Conservation (phyloP, 2,888 invertebrate genomes). For the Chrysomela aeneicollis region DNA sequence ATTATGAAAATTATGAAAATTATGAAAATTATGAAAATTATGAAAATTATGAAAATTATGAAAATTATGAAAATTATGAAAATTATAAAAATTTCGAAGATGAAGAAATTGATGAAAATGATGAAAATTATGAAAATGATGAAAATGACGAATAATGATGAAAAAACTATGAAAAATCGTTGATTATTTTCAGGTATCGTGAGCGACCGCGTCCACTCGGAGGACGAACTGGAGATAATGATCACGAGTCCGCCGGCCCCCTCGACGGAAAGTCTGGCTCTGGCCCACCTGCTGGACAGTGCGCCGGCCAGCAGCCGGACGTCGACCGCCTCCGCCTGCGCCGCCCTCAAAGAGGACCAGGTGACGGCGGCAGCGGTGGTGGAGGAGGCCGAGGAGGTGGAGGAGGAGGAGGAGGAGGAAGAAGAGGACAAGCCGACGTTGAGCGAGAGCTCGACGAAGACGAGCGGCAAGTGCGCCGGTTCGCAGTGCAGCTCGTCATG, state of each 20-base stretch:
- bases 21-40: too few species aligned
- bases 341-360: conserved; percentile 61
- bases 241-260: conserved; percentile 85
- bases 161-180: neutral
- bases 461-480: conserved; percentile 72
- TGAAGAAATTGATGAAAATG: too few species aligned
- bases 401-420: conserved; percentile 58
- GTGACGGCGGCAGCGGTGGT: conserved; percentile 32
- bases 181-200: conserved; percentile 76
- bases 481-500: conserved; percentile 88
- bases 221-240: conserved; percentile 92
- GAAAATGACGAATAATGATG: too few species aligned
- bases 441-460: conserved; percentile 67
- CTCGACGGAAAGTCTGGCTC: conserved; percentile 83
- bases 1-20: too few species aligned
- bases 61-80: too few species aligned
- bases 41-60: too few species aligned
- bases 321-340: conserved; percentile 63
- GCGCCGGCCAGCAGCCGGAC: conserved; percentile 68
- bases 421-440: conserved; percentile 61
- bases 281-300: conserved; percentile 77
- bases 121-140: too few species aligned
- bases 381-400: neutral
- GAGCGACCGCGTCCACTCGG: conserved; percentile 90
- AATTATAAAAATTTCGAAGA: too few species aligned